These are phyloP conservation scores for Myopa testacea DNA, from an alignment of 2,888 invertebrate genomes.

Conservation along the genomic window DNA sequence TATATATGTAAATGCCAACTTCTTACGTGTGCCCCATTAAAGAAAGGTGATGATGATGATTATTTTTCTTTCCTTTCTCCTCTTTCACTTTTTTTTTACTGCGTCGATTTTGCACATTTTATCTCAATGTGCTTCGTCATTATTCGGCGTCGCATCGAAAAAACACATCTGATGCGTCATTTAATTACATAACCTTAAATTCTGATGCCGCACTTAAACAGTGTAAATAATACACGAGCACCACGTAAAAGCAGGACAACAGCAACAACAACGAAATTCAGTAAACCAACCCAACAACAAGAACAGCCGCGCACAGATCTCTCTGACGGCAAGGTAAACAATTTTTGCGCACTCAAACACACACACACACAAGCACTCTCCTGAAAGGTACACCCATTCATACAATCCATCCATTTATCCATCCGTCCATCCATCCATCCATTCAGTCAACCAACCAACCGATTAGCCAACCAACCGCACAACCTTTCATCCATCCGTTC, in stretches of 20 bases:
- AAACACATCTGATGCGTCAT: constrained; percentile 18
- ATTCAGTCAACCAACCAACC: background rate
- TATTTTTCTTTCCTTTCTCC: background rate
- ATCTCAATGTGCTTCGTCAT: no score
- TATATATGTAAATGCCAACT: no score
- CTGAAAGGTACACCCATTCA: constrained; percentile 2
- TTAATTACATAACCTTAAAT: constrained; percentile 36
- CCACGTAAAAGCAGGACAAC: background rate
- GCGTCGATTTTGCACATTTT: background rate
- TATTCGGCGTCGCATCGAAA: background rate
- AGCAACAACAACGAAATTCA: constrained; percentile 24
- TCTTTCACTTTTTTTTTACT: background rate
- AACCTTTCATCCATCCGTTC: constrained; percentile 10
- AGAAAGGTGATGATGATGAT: no score
- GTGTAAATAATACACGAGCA: constrained; percentile 5
- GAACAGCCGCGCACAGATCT: background rate
- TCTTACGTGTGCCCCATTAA: no score
- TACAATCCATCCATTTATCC: constrained; percentile 32
- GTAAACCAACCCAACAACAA: constrained; percentile 6
- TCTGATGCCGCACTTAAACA: constrained; percentile 3
- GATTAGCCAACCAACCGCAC: no score
- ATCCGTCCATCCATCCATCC: constrained; percentile 5
- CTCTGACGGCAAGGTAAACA: constrained; percentile 31
- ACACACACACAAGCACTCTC: constrained; percentile 1
- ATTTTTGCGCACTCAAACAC: constrained; percentile 1